Percentiles rank a stretch among this genome's conserved stretches.
phyloP scores from a whole-genome alignment of 2,888 invertebrate species.

The Catocala nupta region DNA sequence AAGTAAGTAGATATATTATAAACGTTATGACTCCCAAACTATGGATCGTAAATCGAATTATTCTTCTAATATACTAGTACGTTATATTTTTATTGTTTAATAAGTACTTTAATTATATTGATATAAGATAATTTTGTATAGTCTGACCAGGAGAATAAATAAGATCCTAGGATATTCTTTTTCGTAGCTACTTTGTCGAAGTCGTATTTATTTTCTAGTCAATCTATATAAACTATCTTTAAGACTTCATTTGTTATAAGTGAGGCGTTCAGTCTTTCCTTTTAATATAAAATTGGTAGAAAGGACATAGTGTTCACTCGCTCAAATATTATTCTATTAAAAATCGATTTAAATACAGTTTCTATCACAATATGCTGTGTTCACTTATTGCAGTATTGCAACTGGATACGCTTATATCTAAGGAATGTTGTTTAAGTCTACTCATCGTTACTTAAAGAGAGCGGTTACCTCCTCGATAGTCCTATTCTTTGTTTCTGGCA shows the following conservation, averaged over 20 bases:
- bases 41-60: constrained; percentile 24
- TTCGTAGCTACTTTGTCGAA: neutral
- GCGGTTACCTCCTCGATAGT: constrained; percentile 84
- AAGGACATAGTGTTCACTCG: constrained; percentile 41
- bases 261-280: constrained; percentile 76
- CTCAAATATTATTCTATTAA: constrained; percentile 36
- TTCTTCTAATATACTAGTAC: constrained; percentile 38
- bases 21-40: constrained; percentile 23
- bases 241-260: constrained; percentile 50
- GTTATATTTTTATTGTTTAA: constrained; percentile 47
- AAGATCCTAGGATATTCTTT: neutral
- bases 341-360: constrained; percentile 47
- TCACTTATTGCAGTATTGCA: constrained; percentile 67
- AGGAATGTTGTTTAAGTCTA: constrained; percentile 62
- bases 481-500: constrained; percentile 85
- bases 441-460: constrained; percentile 75
- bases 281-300: constrained; percentile 61
- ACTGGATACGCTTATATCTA: constrained; percentile 59
- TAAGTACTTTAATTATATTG: constrained; percentile 77
- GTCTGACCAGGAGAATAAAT: constrained; percentile 9
- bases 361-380: constrained; percentile 67
- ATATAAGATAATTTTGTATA: constrained; percentile 53
- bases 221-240: constrained; percentile 49
- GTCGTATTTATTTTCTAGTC: no score
- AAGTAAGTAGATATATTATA: neutral